These are phyloP conservation scores for Cremastobaeus sp. DNA, from an alignment of 2,888 invertebrate species.

Conservation along the genomic window DNA sequence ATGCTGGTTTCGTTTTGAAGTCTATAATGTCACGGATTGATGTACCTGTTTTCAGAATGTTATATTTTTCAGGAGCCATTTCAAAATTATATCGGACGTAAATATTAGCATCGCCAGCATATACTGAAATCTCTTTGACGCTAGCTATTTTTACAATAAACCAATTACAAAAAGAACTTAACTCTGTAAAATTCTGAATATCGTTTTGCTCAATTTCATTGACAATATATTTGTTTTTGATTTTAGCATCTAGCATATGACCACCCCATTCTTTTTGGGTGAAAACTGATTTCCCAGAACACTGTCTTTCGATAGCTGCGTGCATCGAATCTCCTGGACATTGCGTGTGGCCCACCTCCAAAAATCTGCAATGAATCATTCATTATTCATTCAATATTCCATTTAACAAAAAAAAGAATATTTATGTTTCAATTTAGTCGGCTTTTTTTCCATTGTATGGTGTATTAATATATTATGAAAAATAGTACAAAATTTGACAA, in stretches of 20 bases:
- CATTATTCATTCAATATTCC: too few relatives aligned
- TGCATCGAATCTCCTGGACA: too few relatives aligned
- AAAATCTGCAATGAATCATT: slow-evolving; percentile 2
- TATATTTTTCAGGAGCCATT: background rate
- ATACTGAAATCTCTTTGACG: background rate
- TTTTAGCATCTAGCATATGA: background rate
- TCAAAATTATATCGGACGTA: background rate
- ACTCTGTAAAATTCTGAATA: background rate
- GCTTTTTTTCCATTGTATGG: too few relatives aligned
- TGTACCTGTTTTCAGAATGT: background rate
- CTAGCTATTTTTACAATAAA: background rate
- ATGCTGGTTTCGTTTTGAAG: background rate
- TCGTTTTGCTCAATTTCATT: background rate
- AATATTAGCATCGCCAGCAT: background rate
- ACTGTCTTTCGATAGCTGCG: background rate
- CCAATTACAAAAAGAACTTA: background rate
- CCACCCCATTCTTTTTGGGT: background rate
- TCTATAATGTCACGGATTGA: background rate
- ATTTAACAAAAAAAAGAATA: too few relatives aligned
- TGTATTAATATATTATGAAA: too few relatives aligned
- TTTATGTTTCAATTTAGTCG: too few relatives aligned
- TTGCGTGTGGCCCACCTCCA: background rate
- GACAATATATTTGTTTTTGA: background rate
- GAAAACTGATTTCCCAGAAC: background rate
- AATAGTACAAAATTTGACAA: too few relatives aligned